A percentile compares a stretch with the other conserved stretches of the same genome.
phyloP scores from a whole-genome alignment of 2,113 vertebrate genomes.

The Petaurus breviceps region DNA sequence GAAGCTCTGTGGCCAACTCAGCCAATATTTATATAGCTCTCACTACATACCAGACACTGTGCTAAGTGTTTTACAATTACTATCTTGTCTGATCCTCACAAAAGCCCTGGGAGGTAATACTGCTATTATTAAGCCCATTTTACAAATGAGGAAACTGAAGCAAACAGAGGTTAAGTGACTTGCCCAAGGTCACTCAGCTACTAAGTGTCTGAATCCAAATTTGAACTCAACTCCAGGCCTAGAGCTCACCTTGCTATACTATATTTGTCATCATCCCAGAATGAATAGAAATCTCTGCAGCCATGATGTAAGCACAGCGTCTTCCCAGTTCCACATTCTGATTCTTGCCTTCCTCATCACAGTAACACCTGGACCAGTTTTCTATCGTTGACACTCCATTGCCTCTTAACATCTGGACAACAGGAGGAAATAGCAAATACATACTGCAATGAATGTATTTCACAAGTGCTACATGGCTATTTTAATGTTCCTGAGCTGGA shows the following conservation, averaged over 20 bases:
- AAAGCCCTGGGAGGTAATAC: not conserved
- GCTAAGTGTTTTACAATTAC: not conserved
- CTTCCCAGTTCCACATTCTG: not conserved
- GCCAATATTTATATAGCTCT: not conserved
- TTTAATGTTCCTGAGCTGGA: not conserved
- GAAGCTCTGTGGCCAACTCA: not conserved
- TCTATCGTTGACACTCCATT: not conserved
- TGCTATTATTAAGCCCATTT: not conserved
- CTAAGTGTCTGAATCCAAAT: not conserved
- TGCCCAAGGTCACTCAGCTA: not conserved
- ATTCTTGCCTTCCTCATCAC: not conserved
- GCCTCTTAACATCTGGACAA: not conserved
- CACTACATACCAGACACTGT: slow-evolving; percentile 10
- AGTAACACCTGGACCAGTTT: not conserved
- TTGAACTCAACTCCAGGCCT: not conserved
- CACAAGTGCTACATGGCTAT: not conserved
- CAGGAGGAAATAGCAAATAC: not conserved
- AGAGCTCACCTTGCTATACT: not conserved
- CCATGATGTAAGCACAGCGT: not conserved
- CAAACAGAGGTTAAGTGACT: not conserved
- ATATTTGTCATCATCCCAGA: not conserved
- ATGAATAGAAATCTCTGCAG: not conserved
- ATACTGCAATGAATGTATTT: not conserved
- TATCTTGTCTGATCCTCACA: not conserved
- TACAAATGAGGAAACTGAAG: not conserved